Evolutionary conservation across 2,113 vertebrate species (phyloP).

Genomic region (Phocoena sinus): DNA sequence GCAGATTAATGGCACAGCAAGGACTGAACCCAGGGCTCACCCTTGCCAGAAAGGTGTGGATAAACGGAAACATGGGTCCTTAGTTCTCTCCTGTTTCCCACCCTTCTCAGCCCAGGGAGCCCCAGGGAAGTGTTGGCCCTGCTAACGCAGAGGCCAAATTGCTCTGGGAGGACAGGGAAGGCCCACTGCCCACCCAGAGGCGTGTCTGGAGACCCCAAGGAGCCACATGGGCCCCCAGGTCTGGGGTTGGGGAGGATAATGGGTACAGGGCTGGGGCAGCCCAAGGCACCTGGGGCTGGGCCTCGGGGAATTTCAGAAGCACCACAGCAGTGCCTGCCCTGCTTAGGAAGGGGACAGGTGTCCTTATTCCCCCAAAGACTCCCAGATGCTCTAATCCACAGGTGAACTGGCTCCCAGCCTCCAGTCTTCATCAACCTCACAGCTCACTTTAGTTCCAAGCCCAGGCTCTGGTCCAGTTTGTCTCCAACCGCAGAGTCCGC

Average conservation of each 20-base stretch:
- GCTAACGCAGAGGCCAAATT: neutral
- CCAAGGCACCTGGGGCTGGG: neutral
- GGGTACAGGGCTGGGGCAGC: neutral
- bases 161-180: neutral
- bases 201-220: neutral
- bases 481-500: neutral
- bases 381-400: neutral
- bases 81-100: neutral
- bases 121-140: neutral
- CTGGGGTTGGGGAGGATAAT: neutral
- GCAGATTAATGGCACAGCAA: no score
- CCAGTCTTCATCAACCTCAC: neutral
- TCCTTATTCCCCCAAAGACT: no score
- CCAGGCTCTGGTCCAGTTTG: neutral
- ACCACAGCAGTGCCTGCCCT: neutral
- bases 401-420: no score
- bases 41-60: neutral
- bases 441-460: neutral
- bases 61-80: neutral
- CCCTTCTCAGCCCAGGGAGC: neutral
- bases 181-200: neutral
- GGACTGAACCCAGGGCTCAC: neutral
- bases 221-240: neutral
- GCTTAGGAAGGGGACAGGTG: neutral
- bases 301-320: neutral